phyloP scores from a whole-genome alignment of 2,113 vertebrate species.

The Phyllostomus hastatus region DNA sequence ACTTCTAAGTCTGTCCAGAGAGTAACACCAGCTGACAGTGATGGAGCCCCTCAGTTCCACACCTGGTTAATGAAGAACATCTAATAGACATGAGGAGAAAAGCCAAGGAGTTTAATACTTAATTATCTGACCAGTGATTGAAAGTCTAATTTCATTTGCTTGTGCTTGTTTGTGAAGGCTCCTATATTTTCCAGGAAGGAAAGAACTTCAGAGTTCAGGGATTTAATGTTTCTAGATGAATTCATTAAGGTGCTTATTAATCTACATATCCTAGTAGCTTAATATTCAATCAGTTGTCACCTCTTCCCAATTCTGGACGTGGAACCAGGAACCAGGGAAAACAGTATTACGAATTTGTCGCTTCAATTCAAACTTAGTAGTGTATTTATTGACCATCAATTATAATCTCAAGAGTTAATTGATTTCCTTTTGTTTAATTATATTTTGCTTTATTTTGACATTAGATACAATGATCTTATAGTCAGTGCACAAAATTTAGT shows the following conservation, averaged over 20 bases:
- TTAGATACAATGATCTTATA: background rate
- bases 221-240: background rate
- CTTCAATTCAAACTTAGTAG: background rate
- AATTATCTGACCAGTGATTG: conserved; percentile 40
- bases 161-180: background rate
- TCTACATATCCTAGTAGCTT: background rate
- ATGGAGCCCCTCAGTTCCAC: background rate
- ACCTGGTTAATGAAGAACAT: conserved; percentile 26
- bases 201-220: background rate
- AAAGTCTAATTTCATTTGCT: conserved; percentile 49
- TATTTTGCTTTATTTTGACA: background rate
- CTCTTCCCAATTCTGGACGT: background rate
- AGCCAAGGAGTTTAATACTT: conserved; percentile 3
- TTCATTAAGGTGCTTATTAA: background rate
- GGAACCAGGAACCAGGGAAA: background rate
- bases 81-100: conserved; percentile 41
- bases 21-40: background rate
- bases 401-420: background rate
- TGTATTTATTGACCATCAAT: background rate
- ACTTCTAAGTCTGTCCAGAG: background rate
- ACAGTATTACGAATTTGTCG: background rate
- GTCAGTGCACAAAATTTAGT: background rate
- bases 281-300: background rate
- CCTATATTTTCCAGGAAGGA: conserved; percentile 1
- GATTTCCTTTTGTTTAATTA: background rate